These are phyloP conservation scores for Trichogramma dendrolimi DNA, from an alignment of 2,888 invertebrate genomes.

Conservation along the genomic window DNA sequence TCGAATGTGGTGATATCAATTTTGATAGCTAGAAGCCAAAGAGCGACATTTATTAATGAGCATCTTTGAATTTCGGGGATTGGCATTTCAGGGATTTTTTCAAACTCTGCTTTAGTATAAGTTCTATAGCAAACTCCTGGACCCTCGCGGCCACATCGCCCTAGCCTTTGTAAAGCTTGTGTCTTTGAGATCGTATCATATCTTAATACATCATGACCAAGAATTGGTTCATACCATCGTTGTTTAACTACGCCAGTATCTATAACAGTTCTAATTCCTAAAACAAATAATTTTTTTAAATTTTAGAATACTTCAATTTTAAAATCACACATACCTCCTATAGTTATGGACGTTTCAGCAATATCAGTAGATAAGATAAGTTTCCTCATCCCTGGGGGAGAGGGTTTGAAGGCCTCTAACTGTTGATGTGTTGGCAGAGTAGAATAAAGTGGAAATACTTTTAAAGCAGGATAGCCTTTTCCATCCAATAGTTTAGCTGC, in stretches of 20 bases:
- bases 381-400: constrained; percentile 75
- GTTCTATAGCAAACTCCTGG: constrained; percentile 83
- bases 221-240: constrained; percentile 73
- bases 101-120: constrained; percentile 76
- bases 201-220: constrained; percentile 78
- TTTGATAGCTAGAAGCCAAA: constrained; percentile 81
- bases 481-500: constrained; percentile 65
- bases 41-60: constrained; percentile 65
- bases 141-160: constrained; percentile 84
- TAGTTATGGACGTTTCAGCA: constrained; percentile 96
- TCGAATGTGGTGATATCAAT: constrained; percentile 80
- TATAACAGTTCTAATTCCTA: constrained; percentile 81
- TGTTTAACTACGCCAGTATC: constrained; percentile 91
- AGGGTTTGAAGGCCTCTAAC: constrained; percentile 76
- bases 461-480: constrained; percentile 62
- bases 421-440: constrained; percentile 83
- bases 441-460: constrained; percentile 86
- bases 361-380: constrained; percentile 94
- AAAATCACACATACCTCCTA: constrained; percentile 59
- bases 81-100: constrained; percentile 65
- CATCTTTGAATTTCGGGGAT: constrained; percentile 83
- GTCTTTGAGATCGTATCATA: constrained; percentile 83
- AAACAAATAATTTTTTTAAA: too few species aligned
- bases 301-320: neutral
- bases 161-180: constrained; percentile 89